Evolutionary conservation across 1,140 invertebrate genomes (phyloP), one percentile per base, ranked within the genome.

Genomic region (Anthonomus grandis): DNA sequence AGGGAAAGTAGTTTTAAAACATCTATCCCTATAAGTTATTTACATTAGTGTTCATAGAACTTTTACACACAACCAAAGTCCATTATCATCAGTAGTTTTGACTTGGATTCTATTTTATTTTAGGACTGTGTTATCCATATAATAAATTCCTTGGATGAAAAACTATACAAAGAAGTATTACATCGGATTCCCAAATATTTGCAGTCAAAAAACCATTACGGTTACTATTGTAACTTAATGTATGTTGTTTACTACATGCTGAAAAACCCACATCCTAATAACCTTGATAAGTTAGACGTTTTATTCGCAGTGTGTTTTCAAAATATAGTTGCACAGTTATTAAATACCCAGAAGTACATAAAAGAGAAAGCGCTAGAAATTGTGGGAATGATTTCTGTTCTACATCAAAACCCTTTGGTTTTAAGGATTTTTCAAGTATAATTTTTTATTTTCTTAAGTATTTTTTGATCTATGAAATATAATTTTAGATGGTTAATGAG

Each of bases 41-140:
- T 1, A 34, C 31, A 34, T 34, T 34, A 34, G 37, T n/a, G 2
- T 46, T 24, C n/a, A 52, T 4, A 41, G 12, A 31, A 2, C 8
- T 2, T 44, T 44, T 2, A 31, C 8, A 9, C n/a, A 31, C 27
- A 12, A 45, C 1, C 10, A 22, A 2, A 4, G 24, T n/a, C n/a
- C n/a, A n/a, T n/a, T n/a, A n/a, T n/a, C n/a, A n/a, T n/a, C n/a
- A n/a, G n/a, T n/a, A n/a, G n/a, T n/a, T 2, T 2, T 45, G 21
- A 22, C 12, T 6, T 39, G 12, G 37, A 22, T 37, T 25, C n/a
- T n/a, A n/a, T n/a, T 39, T 27, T 10, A 36, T 56, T 63, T 53
- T 15, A 63, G 62, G 62, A 63, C 27, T 51, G 47, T 18, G 49
- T 52, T 24, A n/a, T n/a, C n/a, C 44, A 55, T 22, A 60, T 60